Evolutionary conservation across 1,140 invertebrate genomes (phyloP).

Genomic region (Drosophila lowei): DNA sequence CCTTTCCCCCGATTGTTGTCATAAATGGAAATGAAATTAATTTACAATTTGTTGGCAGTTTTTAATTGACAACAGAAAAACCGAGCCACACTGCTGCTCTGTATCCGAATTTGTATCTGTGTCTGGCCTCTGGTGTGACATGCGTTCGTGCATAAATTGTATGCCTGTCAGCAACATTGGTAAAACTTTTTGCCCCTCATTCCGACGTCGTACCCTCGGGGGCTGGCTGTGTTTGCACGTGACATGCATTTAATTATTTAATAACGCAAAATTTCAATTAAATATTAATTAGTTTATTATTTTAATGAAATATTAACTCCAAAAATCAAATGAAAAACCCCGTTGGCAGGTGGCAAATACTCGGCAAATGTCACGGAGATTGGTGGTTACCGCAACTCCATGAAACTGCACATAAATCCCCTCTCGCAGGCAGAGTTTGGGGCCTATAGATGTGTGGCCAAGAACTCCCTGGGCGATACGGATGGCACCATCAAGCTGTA

Average conservation of each 20-base stretch:
- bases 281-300: constrained; percentile 73
- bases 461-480: constrained; percentile 94
- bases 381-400: constrained; percentile 89
- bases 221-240: constrained; percentile 25
- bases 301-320: constrained; percentile 58
- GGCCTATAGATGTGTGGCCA: constrained; percentile 93
- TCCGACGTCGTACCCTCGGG: constrained; percentile 21
- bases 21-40: constrained; percentile 67
- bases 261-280: constrained; percentile 72
- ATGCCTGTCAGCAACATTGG: constrained; percentile 64
- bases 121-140: constrained; percentile 36
- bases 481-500: constrained; percentile 94
- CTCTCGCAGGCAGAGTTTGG: constrained; percentile 89
- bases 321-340: constrained; percentile 20
- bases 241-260: constrained; percentile 76
- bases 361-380: constrained; percentile 87
- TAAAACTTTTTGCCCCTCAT: constrained; percentile 30
- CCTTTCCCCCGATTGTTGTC: constrained; percentile 21
- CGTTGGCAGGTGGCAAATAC: constrained; percentile 88
- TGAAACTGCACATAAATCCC: constrained; percentile 89
- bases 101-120: too few relatives aligned
- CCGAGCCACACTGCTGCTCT: constrained; percentile 2
- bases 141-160: constrained; percentile 65
- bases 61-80: constrained; percentile 69
- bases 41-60: constrained; percentile 59